Base-by-base conservation (phyloP, 2,888 invertebrate genomes). In the Dysmachus trigonus region DNA sequence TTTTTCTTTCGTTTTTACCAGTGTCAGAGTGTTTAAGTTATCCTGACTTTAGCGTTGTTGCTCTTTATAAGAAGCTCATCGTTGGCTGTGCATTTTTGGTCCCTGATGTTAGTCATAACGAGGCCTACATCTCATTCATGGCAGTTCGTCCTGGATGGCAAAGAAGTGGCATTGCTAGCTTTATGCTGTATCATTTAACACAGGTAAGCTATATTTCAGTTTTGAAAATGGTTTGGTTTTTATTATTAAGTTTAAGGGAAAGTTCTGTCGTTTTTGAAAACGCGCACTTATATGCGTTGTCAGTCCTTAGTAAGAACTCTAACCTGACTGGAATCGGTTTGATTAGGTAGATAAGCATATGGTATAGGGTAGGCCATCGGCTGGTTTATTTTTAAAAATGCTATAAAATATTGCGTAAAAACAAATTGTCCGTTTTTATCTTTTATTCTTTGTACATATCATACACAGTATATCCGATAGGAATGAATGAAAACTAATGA, bases 1-100 rank as follows among this genome's bases (percentile, higher is more conserved):
- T 31, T 35, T 10, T 62, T 2, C 53, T 51, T 41, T 86, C 41
- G 77, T 82, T 74, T 22, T 35, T 87, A 86, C 0, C 85, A 98
- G 97, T 98, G 91, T 95, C 97, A 0, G 98, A 98, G 89, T 95
- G 96, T 87, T 93, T 98, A 2, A 96, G 97, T 90, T 98, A 98
- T 93, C 98, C 98, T 0, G 98, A 98, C 91, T 98, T 96, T 92
- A 98, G 96, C 90, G 97, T 97, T 90, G 96, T 98, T 76, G 98
- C 95, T 51, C 91, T 97, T 7, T 97, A 97, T 91, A 94, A 95
- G 91, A 95, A 96, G 90, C 92, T 98, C 87, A 95, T 98, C 76
- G 93, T 98, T 31, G 98, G 95, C n/a, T 98, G 97, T 93, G 98
- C 97, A 0, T 96, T 98, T 91, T 94, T 98, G 88, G 97, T 98